These are phyloP conservation scores for Motacilla tschutschensis DNA, from an alignment of 2,113 vertebrate genomes.

Conservation along the genomic window DNA sequence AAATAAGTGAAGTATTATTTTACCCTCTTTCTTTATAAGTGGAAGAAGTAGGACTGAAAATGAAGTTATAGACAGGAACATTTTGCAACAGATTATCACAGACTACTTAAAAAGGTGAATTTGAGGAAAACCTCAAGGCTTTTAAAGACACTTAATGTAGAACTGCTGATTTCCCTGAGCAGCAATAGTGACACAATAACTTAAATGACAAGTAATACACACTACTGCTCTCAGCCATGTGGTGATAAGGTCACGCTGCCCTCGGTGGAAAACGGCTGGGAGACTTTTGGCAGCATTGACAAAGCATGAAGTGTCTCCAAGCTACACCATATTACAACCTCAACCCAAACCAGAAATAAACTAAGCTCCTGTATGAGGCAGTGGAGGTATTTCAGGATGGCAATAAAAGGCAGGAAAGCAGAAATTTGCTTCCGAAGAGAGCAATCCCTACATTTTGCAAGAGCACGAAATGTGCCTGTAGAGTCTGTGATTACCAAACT, in stretches of 20 bases:
- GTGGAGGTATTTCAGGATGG: constrained; percentile 15
- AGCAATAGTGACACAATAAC: constrained; percentile 2
- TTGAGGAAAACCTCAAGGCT: constrained; percentile 48
- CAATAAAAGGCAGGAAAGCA: constrained; percentile 42
- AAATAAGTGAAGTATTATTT: constrained; percentile 20
- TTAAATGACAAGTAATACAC: not conserved
- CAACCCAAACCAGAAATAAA: constrained; percentile 13
- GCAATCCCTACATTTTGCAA: not conserved
- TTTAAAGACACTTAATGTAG: constrained; percentile 2
- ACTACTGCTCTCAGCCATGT: not conserved
- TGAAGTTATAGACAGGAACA: not conserved
- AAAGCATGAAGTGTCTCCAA: constrained; percentile 26
- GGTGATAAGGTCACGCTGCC: not conserved
- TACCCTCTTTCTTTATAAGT: not conserved
- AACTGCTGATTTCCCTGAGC: constrained; percentile 40
- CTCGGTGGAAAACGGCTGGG: not conserved
- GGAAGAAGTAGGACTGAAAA: constrained; percentile 3
- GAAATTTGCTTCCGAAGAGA: constrained; percentile 11
- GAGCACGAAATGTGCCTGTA: not conserved
- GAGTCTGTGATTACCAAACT: not conserved
- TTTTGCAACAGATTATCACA: constrained; percentile 22
- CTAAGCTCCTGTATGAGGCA: not conserved
- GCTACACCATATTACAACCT: not conserved
- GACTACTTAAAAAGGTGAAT: constrained; percentile 27
- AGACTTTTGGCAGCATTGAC: constrained; percentile 12